Percentiles rank a stretch among this genome's conserved stretches.
These are phyloP conservation scores for Andrena haemorrhoa DNA, from an alignment of 2,888 invertebrate species.

Conservation along the genomic window DNA sequence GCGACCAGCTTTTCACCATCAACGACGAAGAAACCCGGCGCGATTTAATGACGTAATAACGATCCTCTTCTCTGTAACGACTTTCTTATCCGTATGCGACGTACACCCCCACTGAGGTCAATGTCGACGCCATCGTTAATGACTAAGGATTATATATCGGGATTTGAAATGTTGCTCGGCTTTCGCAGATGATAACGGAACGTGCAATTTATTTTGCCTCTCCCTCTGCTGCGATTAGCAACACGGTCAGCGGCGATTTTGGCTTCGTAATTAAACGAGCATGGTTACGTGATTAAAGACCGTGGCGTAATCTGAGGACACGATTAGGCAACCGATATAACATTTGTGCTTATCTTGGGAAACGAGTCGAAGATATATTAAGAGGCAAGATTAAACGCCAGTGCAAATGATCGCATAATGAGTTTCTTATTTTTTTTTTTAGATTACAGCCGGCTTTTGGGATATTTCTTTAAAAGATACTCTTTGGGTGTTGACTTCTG, in stretches of 20 bases:
- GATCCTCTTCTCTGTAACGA: conserved; percentile 2
- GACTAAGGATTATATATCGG: conserved; percentile 20
- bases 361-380: too few relatives aligned
- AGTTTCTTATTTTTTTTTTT: conserved; percentile 1
- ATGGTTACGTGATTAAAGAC: conserved; percentile 21
- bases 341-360: neutral
- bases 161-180: conserved; percentile 31
- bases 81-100: conserved; percentile 36
- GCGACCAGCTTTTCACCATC: conserved; percentile 23
- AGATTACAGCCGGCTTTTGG: too few relatives aligned
- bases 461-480: too few relatives aligned
- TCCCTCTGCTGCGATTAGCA: neutral
- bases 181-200: conserved; percentile 36
- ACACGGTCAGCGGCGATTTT: conserved; percentile 4
- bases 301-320: conserved; percentile 8
- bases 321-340: conserved; percentile 19
- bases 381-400: too few relatives aligned
- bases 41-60: conserved; percentile 40
- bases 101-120: conserved; percentile 31
- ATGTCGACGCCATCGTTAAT: conserved; percentile 43
- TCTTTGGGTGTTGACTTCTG: too few relatives aligned
- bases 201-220: conserved; percentile 22
- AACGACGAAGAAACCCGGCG: neutral
- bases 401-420: too few relatives aligned
- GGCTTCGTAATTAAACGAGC: conserved; percentile 17